Evolutionary conservation across 1,140 invertebrate genomes (phyloP).

Genomic region (Stenopsyche tienmushanensis): DNA sequence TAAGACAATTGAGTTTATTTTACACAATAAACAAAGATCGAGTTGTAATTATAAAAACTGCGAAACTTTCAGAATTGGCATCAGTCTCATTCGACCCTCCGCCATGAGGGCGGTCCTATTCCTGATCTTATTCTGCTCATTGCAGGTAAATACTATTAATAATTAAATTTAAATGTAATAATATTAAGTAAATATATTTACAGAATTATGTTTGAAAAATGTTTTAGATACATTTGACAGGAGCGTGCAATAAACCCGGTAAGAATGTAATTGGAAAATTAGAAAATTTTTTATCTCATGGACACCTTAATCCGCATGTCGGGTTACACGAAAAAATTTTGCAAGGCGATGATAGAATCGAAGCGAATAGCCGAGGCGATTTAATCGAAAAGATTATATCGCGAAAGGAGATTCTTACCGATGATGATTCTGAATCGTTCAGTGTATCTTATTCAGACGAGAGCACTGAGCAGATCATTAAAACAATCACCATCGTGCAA

Average conservation of each 20-base stretch:
- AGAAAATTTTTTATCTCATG: constrained; percentile 30
- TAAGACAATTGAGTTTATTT: constrained; percentile 29
- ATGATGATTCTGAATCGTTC: constrained; percentile 27
- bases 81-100: constrained; percentile 39
- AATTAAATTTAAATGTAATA: not conserved
- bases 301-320: constrained; percentile 11
- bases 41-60: constrained; percentile 32
- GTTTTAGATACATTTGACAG: constrained; percentile 35
- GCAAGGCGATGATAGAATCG: constrained; percentile 32
- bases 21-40: constrained; percentile 13
- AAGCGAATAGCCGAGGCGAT: constrained; percentile 37
- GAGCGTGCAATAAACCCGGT: constrained; percentile 6
- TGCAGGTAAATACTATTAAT: constrained; percentile 32
- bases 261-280: constrained; percentile 21
- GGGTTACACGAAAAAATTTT: constrained; percentile 33
- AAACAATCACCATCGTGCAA: constrained; percentile 39
- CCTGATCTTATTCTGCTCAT: constrained; percentile 41
- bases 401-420: constrained; percentile 32
- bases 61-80: not conserved
- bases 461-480: constrained; percentile 38
- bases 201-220: not conserved
- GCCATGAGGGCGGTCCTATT: constrained; percentile 38
- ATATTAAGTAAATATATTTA: not conserved
- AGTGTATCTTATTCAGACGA: constrained; percentile 26
- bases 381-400: constrained; percentile 36